Base-by-base conservation (phyloP, 2,888 invertebrate genomes). In the Dione vanillae region DNA sequence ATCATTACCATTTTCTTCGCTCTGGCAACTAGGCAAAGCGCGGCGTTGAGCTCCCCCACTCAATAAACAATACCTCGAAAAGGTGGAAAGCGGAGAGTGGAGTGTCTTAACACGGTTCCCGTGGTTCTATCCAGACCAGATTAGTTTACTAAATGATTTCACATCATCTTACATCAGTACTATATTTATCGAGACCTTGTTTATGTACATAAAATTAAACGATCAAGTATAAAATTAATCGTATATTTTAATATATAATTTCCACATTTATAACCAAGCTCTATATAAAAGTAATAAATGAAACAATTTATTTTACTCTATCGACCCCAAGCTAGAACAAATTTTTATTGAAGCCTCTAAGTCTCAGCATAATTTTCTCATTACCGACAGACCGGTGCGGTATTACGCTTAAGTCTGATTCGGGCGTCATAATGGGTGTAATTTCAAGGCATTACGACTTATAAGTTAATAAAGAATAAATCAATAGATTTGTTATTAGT, bases 361-460 rank as follows among this genome's bases (percentile, higher is more conserved):
- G 91, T 81, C 91, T 82, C 80, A 80, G 92, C 85, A 92, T 92
- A 92, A 92, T 92, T 91, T 92, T 87, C 86, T 89, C 92, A 87
- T 92, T 91, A 89, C 81, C 71, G 74, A 74, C 79, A 78, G 70
- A 79, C 69, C 74, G 74, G 71, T 75, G 78, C 74, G 78, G 79
- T 74, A 79, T 83, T 83, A 82, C 82, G 80, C 81, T 82, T 85
- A 85, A 84, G 83, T 82, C 84, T 78, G 82, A 83, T 81, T 80
- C 83, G 82, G 79, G 73, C 75, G 67, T 81, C 81, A 80, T 85
- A 82, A 83, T 82, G 72, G 74, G 74, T 76, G 83, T 82, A 85
- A 86, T 88, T 88, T 87, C 80, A 79, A 78, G 74, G 77, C 77
- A 74, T 69, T 65, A 69, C 65, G 62, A 52, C 65, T 68, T 70